A percentile compares a stretch with the other conserved stretches of the same genome.
phyloP scores from a whole-genome alignment of 92 coral and sea anemone genomes.

The Diadumene lineata region DNA sequence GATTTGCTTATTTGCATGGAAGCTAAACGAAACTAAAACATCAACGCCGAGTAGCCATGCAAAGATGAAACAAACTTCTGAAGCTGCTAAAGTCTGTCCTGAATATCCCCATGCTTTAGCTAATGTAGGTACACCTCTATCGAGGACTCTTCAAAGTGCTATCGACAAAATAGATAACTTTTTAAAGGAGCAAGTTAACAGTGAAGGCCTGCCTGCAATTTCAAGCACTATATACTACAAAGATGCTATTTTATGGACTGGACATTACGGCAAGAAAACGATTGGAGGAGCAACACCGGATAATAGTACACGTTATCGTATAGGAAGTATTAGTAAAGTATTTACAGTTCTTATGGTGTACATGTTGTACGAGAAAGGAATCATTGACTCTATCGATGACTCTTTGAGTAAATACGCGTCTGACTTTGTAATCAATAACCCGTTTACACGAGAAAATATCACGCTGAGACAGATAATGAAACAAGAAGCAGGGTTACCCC shows the following conservation, averaged over 20 bases:
- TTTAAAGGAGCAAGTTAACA: conserved; percentile 36
- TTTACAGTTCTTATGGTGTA: conserved; percentile 64
- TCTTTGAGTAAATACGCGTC: conserved; percentile 77
- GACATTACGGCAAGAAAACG: conserved; percentile 61
- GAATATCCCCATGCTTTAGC: conserved; percentile 41
- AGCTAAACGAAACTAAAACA: neutral
- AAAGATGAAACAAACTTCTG: conserved; percentile 1
- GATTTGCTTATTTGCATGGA: conserved; percentile 49
- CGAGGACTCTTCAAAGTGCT: conserved; percentile 28
- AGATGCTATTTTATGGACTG: conserved; percentile 53
- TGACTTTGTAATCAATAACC: conserved; percentile 70
- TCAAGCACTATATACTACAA: conserved; percentile 62
- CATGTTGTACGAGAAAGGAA: conserved; percentile 62
- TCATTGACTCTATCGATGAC: conserved; percentile 66
- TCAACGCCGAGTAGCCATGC: neutral
- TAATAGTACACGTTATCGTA: conserved; percentile 56
- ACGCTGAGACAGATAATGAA: conserved; percentile 82
- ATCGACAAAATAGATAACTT: conserved; percentile 31
- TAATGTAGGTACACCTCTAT: conserved; percentile 45
- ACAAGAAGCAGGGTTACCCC: conserved; percentile 74
- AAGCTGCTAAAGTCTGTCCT: conserved; percentile 34
- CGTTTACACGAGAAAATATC: conserved; percentile 61
- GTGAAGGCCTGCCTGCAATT: conserved; percentile 57
- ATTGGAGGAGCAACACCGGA: conserved; percentile 37
- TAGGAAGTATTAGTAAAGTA: conserved; percentile 70